Evolutionary conservation across 2,797 vertebrate genomes (phyloP).

Genomic region (Naso thynnoides): DNA sequence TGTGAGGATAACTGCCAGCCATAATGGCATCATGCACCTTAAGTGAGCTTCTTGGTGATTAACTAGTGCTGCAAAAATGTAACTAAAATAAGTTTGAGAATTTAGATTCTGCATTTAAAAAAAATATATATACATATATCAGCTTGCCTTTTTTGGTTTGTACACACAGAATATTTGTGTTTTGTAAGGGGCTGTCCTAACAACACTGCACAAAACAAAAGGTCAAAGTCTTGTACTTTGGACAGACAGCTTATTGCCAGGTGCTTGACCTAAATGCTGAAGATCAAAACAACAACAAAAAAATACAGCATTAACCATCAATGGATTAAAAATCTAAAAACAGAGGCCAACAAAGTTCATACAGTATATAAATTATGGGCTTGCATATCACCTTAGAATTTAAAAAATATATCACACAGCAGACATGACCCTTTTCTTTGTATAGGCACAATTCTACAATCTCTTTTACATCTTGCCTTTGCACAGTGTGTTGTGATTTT

Average conservation of each 20-base stretch:
- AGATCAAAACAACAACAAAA: background rate
- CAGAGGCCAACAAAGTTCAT: background rate
- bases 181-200: background rate
- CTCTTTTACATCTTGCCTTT: background rate
- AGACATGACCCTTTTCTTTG: background rate
- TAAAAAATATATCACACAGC: background rate
- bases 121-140: too few relatives aligned
- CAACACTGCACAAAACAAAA: background rate
- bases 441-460: background rate
- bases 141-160: background rate
- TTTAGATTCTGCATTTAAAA: background rate
- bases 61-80: background rate
- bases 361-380: too few relatives aligned
- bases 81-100: background rate
- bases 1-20: constrained; percentile 42
- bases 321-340: background rate
- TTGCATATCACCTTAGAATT: background rate
- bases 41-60: constrained; percentile 11
- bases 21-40: constrained; percentile 21
- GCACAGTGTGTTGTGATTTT: background rate
- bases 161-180: background rate
- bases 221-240: background rate
- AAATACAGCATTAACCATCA: background rate
- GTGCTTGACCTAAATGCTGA: background rate
- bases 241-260: background rate